phyloP scores from a whole-genome alignment of 1,140 invertebrate species.

The Monomorium pharaonis region DNA sequence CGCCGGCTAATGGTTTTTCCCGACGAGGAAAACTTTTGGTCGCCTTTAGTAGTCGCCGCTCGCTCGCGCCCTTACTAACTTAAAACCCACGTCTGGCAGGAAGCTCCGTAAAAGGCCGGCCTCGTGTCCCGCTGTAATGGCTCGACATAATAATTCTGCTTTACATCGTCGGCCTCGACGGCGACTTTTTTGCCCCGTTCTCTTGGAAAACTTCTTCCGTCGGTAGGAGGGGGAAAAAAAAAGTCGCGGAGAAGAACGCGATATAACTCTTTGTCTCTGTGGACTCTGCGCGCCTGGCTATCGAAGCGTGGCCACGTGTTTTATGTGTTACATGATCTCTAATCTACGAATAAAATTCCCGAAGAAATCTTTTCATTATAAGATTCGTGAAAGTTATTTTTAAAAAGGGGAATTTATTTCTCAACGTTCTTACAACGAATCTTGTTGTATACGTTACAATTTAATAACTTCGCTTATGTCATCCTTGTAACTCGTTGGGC shows the following conservation, averaged over 20 bases:
- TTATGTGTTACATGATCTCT: background rate
- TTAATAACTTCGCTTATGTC: no score
- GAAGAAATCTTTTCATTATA: no score
- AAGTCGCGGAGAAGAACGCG: no score
- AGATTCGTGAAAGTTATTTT: no score
- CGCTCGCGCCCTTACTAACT: conserved; percentile 22
- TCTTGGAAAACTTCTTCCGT: conserved; percentile 36
- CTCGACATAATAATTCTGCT: conserved; percentile 73
- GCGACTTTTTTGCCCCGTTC: conserved; percentile 15
- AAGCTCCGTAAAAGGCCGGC: conserved; percentile 57
- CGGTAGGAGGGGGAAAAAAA: background rate
- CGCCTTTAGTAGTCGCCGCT: conserved; percentile 60
- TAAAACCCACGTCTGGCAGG: conserved; percentile 7
- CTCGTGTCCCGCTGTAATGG: conserved; percentile 58
- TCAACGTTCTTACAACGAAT: no score
- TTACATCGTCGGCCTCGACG: conserved; percentile 45
- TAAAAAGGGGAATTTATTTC: no score
- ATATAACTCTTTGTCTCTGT: no score
- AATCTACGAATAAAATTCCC: background rate
- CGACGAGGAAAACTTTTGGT: conserved; percentile 68
- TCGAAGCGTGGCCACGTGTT: background rate
- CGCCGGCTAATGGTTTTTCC: conserved; percentile 69
- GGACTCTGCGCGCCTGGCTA: no score
- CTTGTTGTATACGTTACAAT: no score
- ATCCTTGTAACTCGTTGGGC: no score